Evolutionary conservation across 2,113 vertebrate genomes (phyloP).

Genomic region (Bubo blakistoni): DNA sequence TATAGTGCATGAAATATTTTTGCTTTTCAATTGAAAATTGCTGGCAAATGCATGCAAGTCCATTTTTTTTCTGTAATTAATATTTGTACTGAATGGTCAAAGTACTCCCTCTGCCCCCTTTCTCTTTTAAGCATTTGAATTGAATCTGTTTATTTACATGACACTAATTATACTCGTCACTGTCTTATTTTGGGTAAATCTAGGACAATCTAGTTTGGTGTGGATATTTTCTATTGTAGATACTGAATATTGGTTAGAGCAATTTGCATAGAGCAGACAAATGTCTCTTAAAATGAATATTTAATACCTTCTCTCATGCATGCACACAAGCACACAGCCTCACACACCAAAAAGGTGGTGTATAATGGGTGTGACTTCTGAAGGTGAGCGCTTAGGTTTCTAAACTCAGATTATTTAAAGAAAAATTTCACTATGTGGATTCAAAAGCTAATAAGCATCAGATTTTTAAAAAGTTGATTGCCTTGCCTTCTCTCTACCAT

Average conservation of each 20-base stretch:
- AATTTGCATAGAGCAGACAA: neutral
- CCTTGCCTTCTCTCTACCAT: neutral
- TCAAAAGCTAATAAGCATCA: neutral
- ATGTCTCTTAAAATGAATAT: neutral
- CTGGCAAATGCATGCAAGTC: neutral
- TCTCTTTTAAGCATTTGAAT: neutral
- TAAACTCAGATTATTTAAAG: neutral
- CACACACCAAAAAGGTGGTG: neutral
- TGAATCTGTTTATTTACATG: constrained; percentile 2
- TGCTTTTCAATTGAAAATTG: neutral
- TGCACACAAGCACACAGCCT: neutral
- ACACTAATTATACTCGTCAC: neutral
- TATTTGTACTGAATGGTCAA: neutral
- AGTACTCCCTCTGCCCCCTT: neutral
- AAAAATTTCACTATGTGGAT: neutral
- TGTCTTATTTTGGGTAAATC: constrained; percentile 16
- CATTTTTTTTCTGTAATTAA: neutral
- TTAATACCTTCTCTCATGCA: neutral
- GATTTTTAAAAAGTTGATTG: neutral
- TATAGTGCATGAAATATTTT: neutral
- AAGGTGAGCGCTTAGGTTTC: neutral
- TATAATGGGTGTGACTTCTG: neutral
- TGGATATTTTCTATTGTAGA: neutral
- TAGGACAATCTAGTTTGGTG: neutral
- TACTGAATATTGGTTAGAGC: neutral